Conservation (phyloP, 2,888 invertebrate genomes). For the Ditula angustiorana region DNA sequence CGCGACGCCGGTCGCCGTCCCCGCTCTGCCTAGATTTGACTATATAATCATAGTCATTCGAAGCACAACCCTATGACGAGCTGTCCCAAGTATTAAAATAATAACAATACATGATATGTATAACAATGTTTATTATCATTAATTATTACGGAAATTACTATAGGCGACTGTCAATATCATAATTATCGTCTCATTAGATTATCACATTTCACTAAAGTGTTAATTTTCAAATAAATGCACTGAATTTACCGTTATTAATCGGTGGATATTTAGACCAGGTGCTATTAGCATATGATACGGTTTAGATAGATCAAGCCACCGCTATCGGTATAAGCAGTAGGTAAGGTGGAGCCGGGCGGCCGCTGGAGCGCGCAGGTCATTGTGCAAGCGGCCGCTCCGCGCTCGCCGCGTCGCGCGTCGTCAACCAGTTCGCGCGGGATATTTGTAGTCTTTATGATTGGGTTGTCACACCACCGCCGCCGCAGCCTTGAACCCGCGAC, state of each 20-base stretch:
- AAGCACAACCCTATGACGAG: neutral
- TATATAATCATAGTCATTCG: neutral
- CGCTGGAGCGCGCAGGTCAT: neutral
- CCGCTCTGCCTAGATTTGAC: neutral
- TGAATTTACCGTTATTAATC: no score
- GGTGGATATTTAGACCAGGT: neutral
- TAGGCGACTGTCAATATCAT: neutral
- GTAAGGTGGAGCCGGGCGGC: neutral
- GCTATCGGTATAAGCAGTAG: no score
- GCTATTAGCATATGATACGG: neutral
- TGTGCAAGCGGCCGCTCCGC: conserved; percentile 2
- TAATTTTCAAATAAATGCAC: no score
- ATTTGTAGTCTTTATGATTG: conserved; percentile 36
- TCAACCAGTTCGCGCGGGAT: conserved; percentile 31
- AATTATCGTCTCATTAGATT: neutral
- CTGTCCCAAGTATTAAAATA: neutral
- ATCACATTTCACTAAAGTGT: neutral
- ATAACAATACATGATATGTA: neutral
- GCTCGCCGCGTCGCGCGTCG: no score
- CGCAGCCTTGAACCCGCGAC: conserved; percentile 37
- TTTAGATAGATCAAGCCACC: neutral
- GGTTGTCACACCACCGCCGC: conserved; percentile 35
- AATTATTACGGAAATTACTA: neutral
- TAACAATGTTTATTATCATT: neutral
- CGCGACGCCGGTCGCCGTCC: neutral